Evolutionary conservation across 2,113 vertebrate genomes (phyloP), one percentile per base, ranked within the genome.

Genomic region (Sebastes fasciatus): DNA sequence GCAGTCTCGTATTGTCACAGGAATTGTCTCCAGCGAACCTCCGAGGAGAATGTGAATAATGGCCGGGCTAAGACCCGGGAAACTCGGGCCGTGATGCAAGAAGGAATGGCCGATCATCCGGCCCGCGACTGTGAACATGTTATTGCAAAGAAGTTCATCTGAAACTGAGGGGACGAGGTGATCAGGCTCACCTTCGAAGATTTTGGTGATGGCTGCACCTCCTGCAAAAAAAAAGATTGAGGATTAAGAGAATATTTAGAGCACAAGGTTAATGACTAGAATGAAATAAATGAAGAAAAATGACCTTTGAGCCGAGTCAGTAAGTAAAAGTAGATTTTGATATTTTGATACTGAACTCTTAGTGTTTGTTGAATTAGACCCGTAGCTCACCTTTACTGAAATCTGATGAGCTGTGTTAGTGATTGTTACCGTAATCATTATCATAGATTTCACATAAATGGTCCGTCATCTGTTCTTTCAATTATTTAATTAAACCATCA

Each of bases 101-200:
- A 93, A 91, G 23, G 85, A 86, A 46, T 86, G 86, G 46, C 92
- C 89, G 16, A 92, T 84, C 77, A 89, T 89, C 14, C 86, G 72
- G 2, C 91, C 91, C 1, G 83, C 85, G 1, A 84, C 13, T 11
- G 75, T 17, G 62, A 91, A 92, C 80, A 91, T 74, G 76, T 88
- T 48, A 2, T 75, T 86, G 16, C 81, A 57, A 4, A 92, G 72
- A 17, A 92, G 83, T 2, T 83, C 69, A 0, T 80, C 60, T 6
- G 77, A 85, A 26, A 83, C 65, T 34, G 90, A 93, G 6, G 86
- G 92, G 42, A 83, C 57, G n/a, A 90, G 86, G 42, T 91, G 92
- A 74, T 93, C 89, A 1, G 68, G 16, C 77, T 93, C 83, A 6
- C 91, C 88, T 42, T 93, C 85, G 1, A 92, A 93, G 42, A 93